These are phyloP conservation scores for Scopus umbretta DNA, from an alignment of 2,113 vertebrate genomes.

Conservation along the genomic window DNA sequence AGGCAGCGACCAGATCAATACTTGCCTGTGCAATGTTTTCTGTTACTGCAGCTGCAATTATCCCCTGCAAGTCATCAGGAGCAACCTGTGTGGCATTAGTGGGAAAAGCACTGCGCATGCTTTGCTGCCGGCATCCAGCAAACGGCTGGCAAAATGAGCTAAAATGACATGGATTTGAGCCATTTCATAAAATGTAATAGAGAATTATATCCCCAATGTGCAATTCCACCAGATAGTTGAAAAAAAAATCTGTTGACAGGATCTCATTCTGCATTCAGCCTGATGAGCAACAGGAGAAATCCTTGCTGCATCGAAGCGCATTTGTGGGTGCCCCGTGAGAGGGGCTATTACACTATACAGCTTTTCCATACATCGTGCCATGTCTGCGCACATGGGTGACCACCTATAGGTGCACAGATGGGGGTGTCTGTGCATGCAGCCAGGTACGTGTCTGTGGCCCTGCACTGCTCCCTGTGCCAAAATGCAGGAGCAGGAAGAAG, in stretches of 20 bases:
- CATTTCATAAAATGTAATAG: not conserved
- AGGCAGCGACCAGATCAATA: accelerated
- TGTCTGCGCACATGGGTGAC: accelerated
- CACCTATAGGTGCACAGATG: accelerated
- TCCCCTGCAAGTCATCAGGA: not conserved
- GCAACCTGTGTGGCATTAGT: not conserved
- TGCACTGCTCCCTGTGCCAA: accelerated
- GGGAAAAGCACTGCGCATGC: not conserved
- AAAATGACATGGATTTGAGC: not conserved
- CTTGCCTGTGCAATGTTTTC: not conserved
- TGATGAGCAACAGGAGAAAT: not conserved
- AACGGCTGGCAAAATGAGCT: not conserved
- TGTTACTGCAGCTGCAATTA: not conserved
- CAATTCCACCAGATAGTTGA: not conserved
- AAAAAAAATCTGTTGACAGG: not conserved
- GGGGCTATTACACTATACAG: accelerated
- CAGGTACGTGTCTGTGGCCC: accelerated
- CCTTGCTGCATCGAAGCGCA: accelerated
- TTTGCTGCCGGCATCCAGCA: not conserved
- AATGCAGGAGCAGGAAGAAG: accelerated
- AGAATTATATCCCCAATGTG: not conserved
- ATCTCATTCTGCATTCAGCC: not conserved
- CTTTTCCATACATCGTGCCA: accelerated
- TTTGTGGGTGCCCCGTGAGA: accelerated
- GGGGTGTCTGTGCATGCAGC: not conserved